phyloP scores from a whole-genome alignment of 92 coral and sea anemone species.

The Meandrina meandrites region DNA sequence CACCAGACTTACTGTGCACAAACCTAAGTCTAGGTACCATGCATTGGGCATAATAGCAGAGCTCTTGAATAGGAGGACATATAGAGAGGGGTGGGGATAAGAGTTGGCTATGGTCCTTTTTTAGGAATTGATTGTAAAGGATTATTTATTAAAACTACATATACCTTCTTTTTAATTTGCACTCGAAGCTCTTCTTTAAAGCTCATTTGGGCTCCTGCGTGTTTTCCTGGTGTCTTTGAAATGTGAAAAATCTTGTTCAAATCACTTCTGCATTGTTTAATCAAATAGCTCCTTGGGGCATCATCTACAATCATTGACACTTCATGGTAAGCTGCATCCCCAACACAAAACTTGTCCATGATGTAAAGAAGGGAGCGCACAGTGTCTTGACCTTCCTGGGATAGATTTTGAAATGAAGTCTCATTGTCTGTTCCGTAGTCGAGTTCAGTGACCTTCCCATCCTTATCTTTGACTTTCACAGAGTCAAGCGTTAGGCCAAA shows the following conservation, averaged over 20 bases:
- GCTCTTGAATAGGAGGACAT: constrained; percentile 3
- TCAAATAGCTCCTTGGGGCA: constrained; percentile 50
- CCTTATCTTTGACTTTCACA: constrained; percentile 27
- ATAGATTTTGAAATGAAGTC: neutral
- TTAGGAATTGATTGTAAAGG: neutral
- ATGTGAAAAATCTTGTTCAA: constrained; percentile 51
- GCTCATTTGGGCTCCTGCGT: constrained; percentile 56
- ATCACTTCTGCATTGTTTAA: constrained; percentile 53
- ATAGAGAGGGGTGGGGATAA: constrained; percentile 18
- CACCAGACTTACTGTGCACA: neutral
- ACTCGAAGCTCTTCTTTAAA: constrained; percentile 40
- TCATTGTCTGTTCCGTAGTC: constrained; percentile 2
- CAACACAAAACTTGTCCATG: constrained; percentile 5
- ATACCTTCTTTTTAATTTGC: constrained; percentile 32
- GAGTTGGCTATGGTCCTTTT: constrained; percentile 4
- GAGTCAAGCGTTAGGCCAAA: constrained; percentile 53
- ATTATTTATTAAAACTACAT: neutral
- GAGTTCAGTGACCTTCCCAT: constrained; percentile 4
- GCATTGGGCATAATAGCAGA: neutral
- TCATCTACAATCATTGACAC: neutral
- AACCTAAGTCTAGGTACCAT: constrained; percentile 3
- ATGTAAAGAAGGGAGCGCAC: constrained; percentile 15
- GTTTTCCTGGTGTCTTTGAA: constrained; percentile 52
- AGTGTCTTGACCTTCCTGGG: neutral
- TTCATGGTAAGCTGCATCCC: constrained; percentile 18